These are phyloP conservation scores for Poecile atricapillus DNA, from an alignment of 2,113 vertebrate genomes.

Conservation along the genomic window DNA sequence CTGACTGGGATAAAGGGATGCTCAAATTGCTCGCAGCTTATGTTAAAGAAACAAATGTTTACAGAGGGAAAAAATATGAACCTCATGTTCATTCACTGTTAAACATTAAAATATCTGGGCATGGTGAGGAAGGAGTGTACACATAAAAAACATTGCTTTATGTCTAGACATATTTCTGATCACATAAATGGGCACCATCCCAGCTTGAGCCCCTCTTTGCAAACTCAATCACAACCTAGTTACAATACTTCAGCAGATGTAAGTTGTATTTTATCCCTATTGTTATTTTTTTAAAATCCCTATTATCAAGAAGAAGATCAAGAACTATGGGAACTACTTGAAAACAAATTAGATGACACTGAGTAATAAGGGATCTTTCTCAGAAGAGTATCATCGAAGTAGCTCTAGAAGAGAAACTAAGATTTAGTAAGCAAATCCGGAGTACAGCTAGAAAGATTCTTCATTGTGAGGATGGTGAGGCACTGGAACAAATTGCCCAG, in stretches of 20 bases:
- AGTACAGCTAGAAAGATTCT: not conserved
- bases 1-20: not conserved
- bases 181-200: not conserved
- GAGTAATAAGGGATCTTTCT: not conserved
- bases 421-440: not conserved
- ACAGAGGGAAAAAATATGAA: not conserved
- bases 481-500: not conserved
- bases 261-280: not conserved
- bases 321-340: not conserved
- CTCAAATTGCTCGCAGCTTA: not conserved
- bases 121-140: accelerated
- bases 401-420: not conserved
- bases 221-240: not conserved
- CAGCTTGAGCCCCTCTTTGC: not conserved
- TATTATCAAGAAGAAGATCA: not conserved
- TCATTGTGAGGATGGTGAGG: not conserved
- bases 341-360: not conserved
- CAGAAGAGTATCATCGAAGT: not conserved
- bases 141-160: not conserved
- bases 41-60: not conserved
- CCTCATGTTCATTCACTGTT: not conserved
- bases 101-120: not conserved
- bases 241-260: not conserved
- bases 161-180: not conserved
- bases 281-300: not conserved